Evolutionary conservation across 1,140 invertebrate genomes (phyloP), one percentile per base, ranked within the genome.

Genomic region (Aphis gossypii): DNA sequence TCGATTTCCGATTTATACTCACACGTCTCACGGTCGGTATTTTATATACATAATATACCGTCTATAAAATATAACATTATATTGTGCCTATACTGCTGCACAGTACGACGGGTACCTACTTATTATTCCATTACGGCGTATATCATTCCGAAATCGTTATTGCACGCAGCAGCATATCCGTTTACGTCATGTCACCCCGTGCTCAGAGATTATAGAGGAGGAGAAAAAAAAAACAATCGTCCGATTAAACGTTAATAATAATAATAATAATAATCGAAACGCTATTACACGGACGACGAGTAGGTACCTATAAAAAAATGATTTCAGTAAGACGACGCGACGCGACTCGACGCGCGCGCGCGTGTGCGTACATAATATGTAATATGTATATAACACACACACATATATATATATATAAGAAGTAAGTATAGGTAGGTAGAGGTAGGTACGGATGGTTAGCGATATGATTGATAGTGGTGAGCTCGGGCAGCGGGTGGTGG

Each of bases 401-500:
- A n/a, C n/a, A n/a, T n/a, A n/a, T n/a, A n/a, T 35, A 14, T 41
- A 41, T 38, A 41, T 11, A 25, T 88, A 54, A 30, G 30, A 51
- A 23, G 21, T 35, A 48, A 20, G 86, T 51, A 14, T 83, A 86
- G 60, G 30, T n/a, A 76, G 60, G 60, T 76, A 51, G 48, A 51
- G 48, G 30, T 68, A 76, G 60, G 60, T 35, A 93, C 92, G 91
- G 92, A 93, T 93, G 92, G 92, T 93, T 93, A 93, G 48, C 92
- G 92, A 93, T 93, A 93, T 93, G 92, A 93, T 93, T 93, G 92
- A 93, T 93, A 86, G 92, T 93, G 92, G 92, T 84, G n/a, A 56
- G 92, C 82, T 82, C 92, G 92, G 92, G 92, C 92, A 93, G 48
- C 92, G 92, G 92, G 92, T 93, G 92, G 92, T 93, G 92, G 92